Evolutionary conservation across 1,140 invertebrate species (phyloP).

Genomic region (Aethina tumida): DNA sequence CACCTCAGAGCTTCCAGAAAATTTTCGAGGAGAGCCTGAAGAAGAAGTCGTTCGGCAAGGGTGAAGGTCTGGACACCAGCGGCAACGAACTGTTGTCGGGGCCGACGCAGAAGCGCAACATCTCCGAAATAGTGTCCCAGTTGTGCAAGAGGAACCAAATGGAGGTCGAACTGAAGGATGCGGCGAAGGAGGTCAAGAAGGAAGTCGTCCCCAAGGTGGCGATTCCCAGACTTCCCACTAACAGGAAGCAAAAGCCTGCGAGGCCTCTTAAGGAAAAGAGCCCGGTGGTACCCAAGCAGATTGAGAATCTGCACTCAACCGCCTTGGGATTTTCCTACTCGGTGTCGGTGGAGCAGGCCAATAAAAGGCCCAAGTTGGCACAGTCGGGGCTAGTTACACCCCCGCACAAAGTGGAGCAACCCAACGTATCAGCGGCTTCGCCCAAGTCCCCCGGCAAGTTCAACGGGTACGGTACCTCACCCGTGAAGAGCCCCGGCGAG

Average conservation of each 20-base stretch:
- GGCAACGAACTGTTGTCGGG: conserved; percentile 7
- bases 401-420: no score
- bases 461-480: conserved; percentile 8
- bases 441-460: no score
- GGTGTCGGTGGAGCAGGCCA: conserved; percentile 26
- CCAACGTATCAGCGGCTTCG: no score
- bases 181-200: neutral
- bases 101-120: conserved; percentile 17
- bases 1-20: conserved; percentile 31
- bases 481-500: conserved; percentile 5
- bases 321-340: conserved; percentile 33
- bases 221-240: conserved; percentile 20
- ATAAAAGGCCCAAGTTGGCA: conserved; percentile 7
- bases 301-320: conserved; percentile 29
- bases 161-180: conserved; percentile 17
- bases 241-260: conserved; percentile 10
- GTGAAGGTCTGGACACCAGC: conserved; percentile 1
- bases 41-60: conserved; percentile 16
- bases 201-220: conserved; percentile 14
- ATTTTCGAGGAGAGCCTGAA: conserved; percentile 35
- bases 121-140: conserved; percentile 30
- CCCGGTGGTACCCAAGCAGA: conserved; percentile 18
- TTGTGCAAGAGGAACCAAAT: conserved; percentile 29
- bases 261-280: conserved; percentile 9
- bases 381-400: neutral